Evolutionary conservation across 2,113 vertebrate species (phyloP).

Genomic region (Isurus oxyrinchus): DNA sequence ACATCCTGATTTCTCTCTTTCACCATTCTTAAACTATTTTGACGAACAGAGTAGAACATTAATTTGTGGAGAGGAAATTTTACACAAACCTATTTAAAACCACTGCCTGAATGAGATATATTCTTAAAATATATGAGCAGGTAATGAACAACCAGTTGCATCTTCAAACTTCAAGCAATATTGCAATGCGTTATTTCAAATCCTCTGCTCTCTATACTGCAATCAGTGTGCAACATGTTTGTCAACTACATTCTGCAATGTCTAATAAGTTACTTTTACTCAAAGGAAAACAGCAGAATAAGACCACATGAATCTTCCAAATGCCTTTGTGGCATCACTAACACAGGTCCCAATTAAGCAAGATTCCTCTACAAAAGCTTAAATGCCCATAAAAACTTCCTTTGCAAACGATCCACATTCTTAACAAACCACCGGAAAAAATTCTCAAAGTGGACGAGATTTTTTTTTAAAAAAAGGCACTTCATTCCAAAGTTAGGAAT

Average conservation of each 20-base stretch:
- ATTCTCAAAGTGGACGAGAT: not conserved
- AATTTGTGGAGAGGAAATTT: not conserved
- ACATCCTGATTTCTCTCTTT: not conserved
- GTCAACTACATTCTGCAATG: not conserved
- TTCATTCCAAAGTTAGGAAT: not conserved
- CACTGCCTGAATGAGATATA: not conserved
- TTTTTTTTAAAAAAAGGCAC: not conserved
- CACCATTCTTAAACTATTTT: not conserved
- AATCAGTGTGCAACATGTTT: not conserved
- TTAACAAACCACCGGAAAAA: not conserved
- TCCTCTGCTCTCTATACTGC: not conserved
- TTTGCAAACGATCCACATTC: not conserved
- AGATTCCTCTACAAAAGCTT: not conserved
- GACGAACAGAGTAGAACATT: not conserved
- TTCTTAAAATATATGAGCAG: not conserved
- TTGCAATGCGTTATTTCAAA: not conserved
- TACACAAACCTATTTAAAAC: not conserved
- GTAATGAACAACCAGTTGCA: not conserved
- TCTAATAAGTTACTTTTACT: not conserved
- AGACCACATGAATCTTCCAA: not conserved
- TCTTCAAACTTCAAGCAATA: not conserved
- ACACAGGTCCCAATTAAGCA: not conserved
- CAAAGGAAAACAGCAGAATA: not conserved
- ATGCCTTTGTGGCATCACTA: not conserved
- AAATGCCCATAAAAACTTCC: not conserved